phyloP scores from a whole-genome alignment of 2,888 invertebrate genomes.

The Eremobia ochroleuca region DNA sequence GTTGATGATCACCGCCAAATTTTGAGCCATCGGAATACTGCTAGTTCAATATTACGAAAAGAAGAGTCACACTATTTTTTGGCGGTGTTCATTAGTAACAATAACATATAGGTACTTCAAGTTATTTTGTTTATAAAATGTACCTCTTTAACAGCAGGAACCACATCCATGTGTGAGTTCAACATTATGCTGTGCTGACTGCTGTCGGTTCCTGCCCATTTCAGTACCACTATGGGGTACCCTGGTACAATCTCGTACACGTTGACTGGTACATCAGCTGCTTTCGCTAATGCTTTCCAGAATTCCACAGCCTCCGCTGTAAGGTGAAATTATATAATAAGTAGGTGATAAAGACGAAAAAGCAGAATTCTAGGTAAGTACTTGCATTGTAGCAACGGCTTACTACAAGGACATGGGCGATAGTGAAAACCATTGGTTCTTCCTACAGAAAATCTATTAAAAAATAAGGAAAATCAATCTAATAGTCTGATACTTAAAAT shows the following conservation, averaged over 20 bases:
- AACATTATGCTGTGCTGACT: constrained; percentile 93
- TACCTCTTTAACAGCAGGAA: constrained; percentile 94
- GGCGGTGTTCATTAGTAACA: neutral
- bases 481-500: neutral
- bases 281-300: constrained; percentile 92
- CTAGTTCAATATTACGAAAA: neutral
- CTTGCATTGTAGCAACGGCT: neutral
- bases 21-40: neutral
- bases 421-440: neutral
- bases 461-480: neutral
- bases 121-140: neutral
- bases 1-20: neutral
- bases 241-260: constrained; percentile 84
- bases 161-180: constrained; percentile 98
- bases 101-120: neutral
- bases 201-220: constrained; percentile 94
- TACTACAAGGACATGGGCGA: neutral
- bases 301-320: constrained; percentile 92
- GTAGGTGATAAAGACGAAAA: too few relatives aligned
- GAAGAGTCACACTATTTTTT: neutral
- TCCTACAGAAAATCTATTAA: neutral
- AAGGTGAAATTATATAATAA: neutral
- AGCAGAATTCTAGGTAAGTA: neutral
- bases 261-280: constrained; percentile 91
- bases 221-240: constrained; percentile 95